Base-by-base conservation (phyloP, 2,797 vertebrate genomes). In the Coccyzus lansbergi region DNA sequence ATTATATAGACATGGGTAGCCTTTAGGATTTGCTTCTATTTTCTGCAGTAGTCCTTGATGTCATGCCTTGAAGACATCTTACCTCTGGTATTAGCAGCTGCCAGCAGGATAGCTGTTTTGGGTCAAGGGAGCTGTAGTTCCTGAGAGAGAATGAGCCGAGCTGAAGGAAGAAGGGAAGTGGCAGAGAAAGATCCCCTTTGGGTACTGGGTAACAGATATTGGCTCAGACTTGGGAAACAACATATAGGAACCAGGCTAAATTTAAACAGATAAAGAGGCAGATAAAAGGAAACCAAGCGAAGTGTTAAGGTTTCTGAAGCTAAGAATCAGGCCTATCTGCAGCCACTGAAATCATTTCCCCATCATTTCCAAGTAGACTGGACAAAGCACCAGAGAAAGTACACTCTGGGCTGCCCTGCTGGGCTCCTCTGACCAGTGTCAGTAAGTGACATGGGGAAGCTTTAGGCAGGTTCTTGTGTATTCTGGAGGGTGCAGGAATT, bases 281-380 rank as follows among this genome's bases (percentile, higher is more conserved):
- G 92, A 96, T 97, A 93, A 88, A 90, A 95, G 90, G 95, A 68
- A 86, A 93, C 84, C 95, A 93, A 91, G 85, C 75, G 90, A 94
- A 95, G 72, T 70, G 7, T 95, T 95, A 96, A 83, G 82, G 42
- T 55, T 94, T 96, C 49, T 90, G 90, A 79, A 95, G 77, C 91
- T 92, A 94, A 84, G 95, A 92, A 85, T 44, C 7, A 8, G 33
- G 55, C 70, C 65, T 19, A 49, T 88, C 71, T 87, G 72, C 38
- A 71, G 83, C 78, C 86, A 52, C 90, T 49, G 74, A 60, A 84
- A 86, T 58, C 62, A 28, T 71, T 83, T 86, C 67, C 31, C 60
- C 56, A 0, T 82, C 56, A 64, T 76, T 82, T 97, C 96, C 97
- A 95, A 94, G 93, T 94, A 96, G 97, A 95, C 98, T 95, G 95